phyloP scores from a whole-genome alignment of 1,140 invertebrate species.

The Leptopilina boulardi region DNA sequence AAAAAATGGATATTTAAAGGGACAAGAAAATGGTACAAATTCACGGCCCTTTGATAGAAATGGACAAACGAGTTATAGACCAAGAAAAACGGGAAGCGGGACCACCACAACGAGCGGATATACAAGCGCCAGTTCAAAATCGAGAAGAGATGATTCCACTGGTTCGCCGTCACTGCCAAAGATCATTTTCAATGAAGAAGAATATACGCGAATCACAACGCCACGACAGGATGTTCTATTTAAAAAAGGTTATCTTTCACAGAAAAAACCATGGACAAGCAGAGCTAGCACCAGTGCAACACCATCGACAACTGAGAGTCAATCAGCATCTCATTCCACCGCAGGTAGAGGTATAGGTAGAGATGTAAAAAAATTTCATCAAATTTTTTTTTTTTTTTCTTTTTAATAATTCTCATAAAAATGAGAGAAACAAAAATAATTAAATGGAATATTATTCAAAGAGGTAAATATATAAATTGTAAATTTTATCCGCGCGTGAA shows the following conservation, averaged over 20 bases:
- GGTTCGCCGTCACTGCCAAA: constrained; percentile 64
- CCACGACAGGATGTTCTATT: constrained; percentile 84
- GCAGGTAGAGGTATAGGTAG: constrained; percentile 70
- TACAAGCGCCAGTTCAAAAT: constrained; percentile 55
- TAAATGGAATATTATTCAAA: too few species aligned
- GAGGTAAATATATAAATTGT: too few species aligned
- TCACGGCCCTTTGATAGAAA: constrained; percentile 46
- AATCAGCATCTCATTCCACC: constrained; percentile 74
- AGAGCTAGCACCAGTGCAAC: constrained; percentile 73
- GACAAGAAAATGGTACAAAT: constrained; percentile 61
- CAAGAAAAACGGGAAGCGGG: constrained; percentile 48
- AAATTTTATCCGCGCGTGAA: too few species aligned
- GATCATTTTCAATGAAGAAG: constrained; percentile 76
- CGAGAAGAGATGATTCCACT: constrained; percentile 60
- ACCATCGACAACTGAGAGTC: constrained; percentile 74
- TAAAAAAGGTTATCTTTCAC: constrained; percentile 83
- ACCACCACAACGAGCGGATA: constrained; percentile 61
- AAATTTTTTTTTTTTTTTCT: neutral
- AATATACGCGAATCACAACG: constrained; percentile 84
- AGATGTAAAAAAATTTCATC: constrained; percentile 18
- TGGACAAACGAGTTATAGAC: constrained; percentile 58
- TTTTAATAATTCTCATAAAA: too few species aligned
- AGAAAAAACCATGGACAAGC: constrained; percentile 76
- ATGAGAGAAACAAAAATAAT: too few species aligned
- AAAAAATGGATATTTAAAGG: constrained; percentile 62